Base-by-base conservation (phyloP, 1,140 invertebrate species). In the Drosophila cardini region DNA sequence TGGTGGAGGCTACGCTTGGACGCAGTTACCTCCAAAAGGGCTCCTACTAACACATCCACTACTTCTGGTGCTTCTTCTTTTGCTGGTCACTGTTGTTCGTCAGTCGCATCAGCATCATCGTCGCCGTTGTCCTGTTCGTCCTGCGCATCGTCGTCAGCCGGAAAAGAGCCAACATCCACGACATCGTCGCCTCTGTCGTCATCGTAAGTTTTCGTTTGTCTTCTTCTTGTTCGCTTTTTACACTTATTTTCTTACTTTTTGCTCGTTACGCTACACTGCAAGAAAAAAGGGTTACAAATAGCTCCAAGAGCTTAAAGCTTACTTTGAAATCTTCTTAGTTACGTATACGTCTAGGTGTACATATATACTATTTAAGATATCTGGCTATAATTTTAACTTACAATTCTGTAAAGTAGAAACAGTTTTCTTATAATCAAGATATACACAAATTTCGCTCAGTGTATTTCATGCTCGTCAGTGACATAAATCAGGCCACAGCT, bases 401-500 rank as follows among this genome's bases (percentile, higher is more conserved):
- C 21, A 26, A 26, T 4, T 5, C n/a, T n/a, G n/a, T n/a, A n/a
- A n/a, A n/a, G n/a, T n/a, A n/a, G n/a, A n/a, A n/a, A n/a, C n/a
- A n/a, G 21, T 4, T 26, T 1, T 0, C 21, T 26, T 1, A 26
- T 4, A 2, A 3, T 26, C 21, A 3, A 13, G 8, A 18, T n/a
- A 3, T 0, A 4, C 32, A 0, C 7, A 13, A 42, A 10, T 26
- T 82, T 80, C 18, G 52, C 32, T 5, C 64, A 71, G 76, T 80
- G 80, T n/a, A 40, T 34, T 53, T 52, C 45, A 34, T 55, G 38
- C 38, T 84, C 68, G 64, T 73, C 80, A 84, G 76, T 80, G 77
- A 77, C 73, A 84, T 85, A 85, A 84, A 85, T 84, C 81, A 85
- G 60, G 60, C 52, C 63, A 63, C 62, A 76, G 76, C 70, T 69